Evolutionary conservation across 2,113 vertebrate species (phyloP).

Genomic region (Pampusana beccarii): DNA sequence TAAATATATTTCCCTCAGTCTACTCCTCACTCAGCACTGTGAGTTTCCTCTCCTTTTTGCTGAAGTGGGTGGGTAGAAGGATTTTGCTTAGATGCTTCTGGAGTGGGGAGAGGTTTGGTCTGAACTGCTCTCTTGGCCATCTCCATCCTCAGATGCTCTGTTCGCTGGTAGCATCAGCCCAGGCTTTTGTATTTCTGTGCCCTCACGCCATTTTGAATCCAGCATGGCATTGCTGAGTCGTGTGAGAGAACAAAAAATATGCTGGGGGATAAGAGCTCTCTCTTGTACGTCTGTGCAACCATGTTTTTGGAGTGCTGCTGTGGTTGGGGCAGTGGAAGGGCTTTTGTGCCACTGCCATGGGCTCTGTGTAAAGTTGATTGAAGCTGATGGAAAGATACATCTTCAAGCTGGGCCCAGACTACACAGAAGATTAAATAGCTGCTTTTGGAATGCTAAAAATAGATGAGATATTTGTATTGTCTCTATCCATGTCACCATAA

Average conservation of each 20-base stretch:
- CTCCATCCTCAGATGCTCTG: not conserved
- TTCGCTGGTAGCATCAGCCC: not conserved
- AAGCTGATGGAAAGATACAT: not conserved
- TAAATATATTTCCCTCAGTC: not conserved
- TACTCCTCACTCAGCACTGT: not conserved
- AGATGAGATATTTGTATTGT: not conserved
- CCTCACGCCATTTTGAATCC: not conserved
- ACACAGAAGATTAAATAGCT: not conserved
- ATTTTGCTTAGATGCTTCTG: not conserved
- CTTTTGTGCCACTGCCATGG: accelerated
- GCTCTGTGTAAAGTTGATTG: not conserved
- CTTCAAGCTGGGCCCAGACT: not conserved
- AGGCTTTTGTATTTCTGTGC: not conserved
- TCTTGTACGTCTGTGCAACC: not conserved
- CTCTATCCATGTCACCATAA: not conserved
- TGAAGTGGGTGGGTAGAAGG: not conserved
- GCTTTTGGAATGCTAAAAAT: not conserved
- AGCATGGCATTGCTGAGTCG: not conserved
- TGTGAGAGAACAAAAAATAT: not conserved
- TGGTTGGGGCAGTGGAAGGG: not conserved
- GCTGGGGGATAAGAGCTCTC: not conserved
- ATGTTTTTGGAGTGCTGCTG: not conserved
- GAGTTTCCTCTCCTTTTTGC: not conserved
- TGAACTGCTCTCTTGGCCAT: not conserved
- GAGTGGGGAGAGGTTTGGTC: not conserved